Percentiles rank a stretch among this genome's conserved stretches.
phyloP scores from a whole-genome alignment of 2,797 vertebrate genomes.

The Parambassis ranga region DNA sequence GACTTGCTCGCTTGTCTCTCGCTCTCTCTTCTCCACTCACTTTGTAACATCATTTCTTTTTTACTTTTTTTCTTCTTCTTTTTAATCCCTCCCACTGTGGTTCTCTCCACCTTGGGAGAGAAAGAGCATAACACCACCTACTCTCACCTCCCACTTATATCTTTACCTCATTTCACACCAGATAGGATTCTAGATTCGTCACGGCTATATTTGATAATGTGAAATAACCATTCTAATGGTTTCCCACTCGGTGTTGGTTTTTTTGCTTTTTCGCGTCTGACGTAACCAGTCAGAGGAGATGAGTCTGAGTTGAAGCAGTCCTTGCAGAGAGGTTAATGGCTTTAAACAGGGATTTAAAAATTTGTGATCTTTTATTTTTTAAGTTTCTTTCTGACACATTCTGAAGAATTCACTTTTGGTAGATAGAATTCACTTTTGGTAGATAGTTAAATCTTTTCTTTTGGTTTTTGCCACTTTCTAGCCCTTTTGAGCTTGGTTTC shows the following conservation, averaged over 20 bases:
- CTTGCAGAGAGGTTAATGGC: conserved; percentile 10
- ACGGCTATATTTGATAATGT: conserved; percentile 50
- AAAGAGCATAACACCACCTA: conserved; percentile 49
- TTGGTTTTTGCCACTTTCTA: no score
- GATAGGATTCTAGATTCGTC: conserved; percentile 57
- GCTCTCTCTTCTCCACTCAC: conserved; percentile 17
- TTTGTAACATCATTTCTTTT: conserved; percentile 7
- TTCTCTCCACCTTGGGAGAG: conserved; percentile 43
- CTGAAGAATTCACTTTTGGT: no score
- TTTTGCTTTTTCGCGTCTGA: not conserved
- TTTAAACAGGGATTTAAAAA: conserved; percentile 11
- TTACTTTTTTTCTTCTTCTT: conserved; percentile 32
- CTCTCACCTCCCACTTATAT: conserved; percentile 50
- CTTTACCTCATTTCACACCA: conserved; percentile 53
- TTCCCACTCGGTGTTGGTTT: conserved; percentile 6
- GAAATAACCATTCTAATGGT: conserved; percentile 31
- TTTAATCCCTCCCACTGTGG: conserved; percentile 47
- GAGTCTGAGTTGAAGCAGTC: not conserved
- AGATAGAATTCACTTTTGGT: no score
- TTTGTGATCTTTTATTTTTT: not conserved
- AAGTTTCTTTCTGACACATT: no score
- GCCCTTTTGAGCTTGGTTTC: no score
- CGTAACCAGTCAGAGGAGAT: not conserved
- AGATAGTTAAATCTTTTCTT: no score
- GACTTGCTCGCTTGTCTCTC: conserved; percentile 17